Conservation (phyloP, 1,140 invertebrate species). For the Drosophila serrata region DNA sequence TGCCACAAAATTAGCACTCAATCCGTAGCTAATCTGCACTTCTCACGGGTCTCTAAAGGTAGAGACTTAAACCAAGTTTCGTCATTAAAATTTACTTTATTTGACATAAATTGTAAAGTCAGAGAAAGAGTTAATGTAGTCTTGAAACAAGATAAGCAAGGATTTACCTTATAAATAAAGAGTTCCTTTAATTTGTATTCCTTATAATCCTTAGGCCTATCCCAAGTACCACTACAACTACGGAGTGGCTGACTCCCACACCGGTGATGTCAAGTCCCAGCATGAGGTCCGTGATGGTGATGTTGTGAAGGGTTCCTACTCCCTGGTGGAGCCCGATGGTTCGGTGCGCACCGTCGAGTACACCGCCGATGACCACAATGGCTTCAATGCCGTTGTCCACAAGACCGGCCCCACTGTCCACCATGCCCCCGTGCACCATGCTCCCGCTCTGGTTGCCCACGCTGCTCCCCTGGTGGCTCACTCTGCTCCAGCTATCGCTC, state of each 20-base stretch:
- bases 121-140: no score
- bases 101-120: neutral
- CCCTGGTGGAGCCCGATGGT: slow-evolving; percentile 87
- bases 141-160: no score
- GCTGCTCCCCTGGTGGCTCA: slow-evolving; percentile 62
- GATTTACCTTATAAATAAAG: no score
- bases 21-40: slow-evolving; percentile 32
- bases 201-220: slow-evolving; percentile 77
- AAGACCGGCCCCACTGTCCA: slow-evolving; percentile 85
- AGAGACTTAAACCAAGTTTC: slow-evolving; percentile 86
- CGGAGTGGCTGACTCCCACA: slow-evolving; percentile 86
- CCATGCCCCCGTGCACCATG: slow-evolving; percentile 62
- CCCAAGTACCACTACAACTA: slow-evolving; percentile 87
- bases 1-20: slow-evolving; percentile 59
- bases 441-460: slow-evolving; percentile 61
- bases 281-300: slow-evolving; percentile 88
- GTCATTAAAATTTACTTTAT: slow-evolving; percentile 77
- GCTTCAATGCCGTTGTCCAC: slow-evolving; percentile 86
- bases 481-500: slow-evolving; percentile 64
- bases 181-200: neutral
- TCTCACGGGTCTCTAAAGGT: slow-evolving; percentile 11
- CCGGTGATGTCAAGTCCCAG: slow-evolving; percentile 88
- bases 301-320: slow-evolving; percentile 88
- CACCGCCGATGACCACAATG: slow-evolving; percentile 90
- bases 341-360: slow-evolving; percentile 88